phyloP scores from a whole-genome alignment of 1,140 invertebrate genomes.

The Heliconius nattereri region DNA sequence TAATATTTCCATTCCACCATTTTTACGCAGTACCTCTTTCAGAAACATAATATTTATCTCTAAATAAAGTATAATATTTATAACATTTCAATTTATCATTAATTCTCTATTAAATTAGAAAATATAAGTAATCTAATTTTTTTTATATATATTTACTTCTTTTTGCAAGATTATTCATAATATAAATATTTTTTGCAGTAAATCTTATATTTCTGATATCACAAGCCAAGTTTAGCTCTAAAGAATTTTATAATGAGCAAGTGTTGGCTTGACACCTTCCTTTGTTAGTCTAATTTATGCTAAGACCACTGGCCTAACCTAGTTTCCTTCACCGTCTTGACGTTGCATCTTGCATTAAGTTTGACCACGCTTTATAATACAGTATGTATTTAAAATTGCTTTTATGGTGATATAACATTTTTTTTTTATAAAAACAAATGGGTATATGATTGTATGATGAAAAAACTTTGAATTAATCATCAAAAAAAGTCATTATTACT shows the following conservation, averaged over 20 bases:
- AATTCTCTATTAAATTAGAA: no score
- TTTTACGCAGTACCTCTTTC: no score
- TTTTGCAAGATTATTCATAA: no score
- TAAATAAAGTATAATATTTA: no score
- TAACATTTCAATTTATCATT: no score
- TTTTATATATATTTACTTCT: no score
- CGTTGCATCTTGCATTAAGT: slow-evolving; percentile 11
- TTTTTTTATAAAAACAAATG: neutral
- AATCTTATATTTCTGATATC: neutral
- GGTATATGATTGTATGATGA: no score
- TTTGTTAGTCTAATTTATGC: slow-evolving; percentile 5
- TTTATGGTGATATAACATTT: neutral
- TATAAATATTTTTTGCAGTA: neutral
- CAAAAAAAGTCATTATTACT: no score
- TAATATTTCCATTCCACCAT: no score
- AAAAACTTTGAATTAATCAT: no score
- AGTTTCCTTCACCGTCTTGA: slow-evolving; percentile 6
- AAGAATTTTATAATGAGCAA: slow-evolving; percentile 7
- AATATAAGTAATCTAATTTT: no score
- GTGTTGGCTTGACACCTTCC: slow-evolving; percentile 12
- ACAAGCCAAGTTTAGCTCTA: neutral
- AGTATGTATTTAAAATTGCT: neutral
- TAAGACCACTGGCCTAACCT: slow-evolving; percentile 9
- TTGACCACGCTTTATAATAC: neutral
- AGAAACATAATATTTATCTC: no score